These are phyloP conservation scores for Yponomeuta plumbellus DNA, from an alignment of 2,888 invertebrate species.

Conservation along the genomic window DNA sequence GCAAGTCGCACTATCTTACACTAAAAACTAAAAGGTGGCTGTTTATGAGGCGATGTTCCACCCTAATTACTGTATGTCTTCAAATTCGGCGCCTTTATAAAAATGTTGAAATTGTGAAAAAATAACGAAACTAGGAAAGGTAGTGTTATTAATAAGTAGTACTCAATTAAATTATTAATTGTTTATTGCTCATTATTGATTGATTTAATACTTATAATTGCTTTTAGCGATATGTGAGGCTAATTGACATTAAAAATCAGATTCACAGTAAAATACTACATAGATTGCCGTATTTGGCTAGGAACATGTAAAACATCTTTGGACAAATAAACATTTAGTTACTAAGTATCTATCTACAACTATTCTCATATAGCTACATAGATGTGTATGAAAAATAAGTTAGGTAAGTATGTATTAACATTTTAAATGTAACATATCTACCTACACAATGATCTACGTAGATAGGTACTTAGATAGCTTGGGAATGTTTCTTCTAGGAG, in stretches of 20 bases:
- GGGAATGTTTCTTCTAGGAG: conserved; percentile 1
- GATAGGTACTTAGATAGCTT: neutral
- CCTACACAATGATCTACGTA: too few species aligned
- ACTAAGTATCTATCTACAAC: neutral
- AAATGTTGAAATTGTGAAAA: too few species aligned
- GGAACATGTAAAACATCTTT: conserved; percentile 9
- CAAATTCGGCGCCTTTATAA: too few species aligned
- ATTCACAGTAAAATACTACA: conserved; percentile 1
- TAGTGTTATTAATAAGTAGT: too few species aligned
- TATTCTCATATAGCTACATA: neutral
- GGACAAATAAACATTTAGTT: neutral
- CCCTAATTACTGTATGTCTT: too few species aligned
- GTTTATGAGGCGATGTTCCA: too few species aligned
- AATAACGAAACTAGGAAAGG: too few species aligned
- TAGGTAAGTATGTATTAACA: neutral
- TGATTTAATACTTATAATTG: neutral
- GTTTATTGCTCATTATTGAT: conserved; percentile 1
- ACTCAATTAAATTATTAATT: neutral
- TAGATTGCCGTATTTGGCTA: conserved; percentile 4
- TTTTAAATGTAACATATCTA: too few species aligned
- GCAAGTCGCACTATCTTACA: too few species aligned
- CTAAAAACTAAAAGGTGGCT: too few species aligned
- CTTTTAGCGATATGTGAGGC: conserved; percentile 7
- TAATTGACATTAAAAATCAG: neutral
- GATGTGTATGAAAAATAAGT: too few species aligned